Base-by-base conservation (phyloP, 35 echinoderm and acorn worm genomes). In the Apostichopus californicus region DNA sequence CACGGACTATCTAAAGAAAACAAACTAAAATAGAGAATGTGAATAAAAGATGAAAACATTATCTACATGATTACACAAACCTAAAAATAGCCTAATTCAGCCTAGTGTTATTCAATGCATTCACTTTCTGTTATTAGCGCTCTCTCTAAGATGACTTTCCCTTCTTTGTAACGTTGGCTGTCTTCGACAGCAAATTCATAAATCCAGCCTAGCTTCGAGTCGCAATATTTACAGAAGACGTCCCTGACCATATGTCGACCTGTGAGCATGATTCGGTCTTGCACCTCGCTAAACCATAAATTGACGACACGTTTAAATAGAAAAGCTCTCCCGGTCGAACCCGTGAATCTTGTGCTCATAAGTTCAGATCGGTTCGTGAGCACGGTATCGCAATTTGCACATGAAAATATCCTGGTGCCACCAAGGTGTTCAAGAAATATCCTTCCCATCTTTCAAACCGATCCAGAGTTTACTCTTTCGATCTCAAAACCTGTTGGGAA, bases 141-240 rank as follows among this genome's bases (percentile, higher is more conserved):
- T 72, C 97, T 63, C 71, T 98, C 97, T 79, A 98, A 77, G 77
- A 98, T 98, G 26, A 98, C 92, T 87, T 91, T 94, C 6, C 97
- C 97, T 92, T 98, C 97, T 79, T 98, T 98, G 93, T 98, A 98
- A 54, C 97, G 84, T 82, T 98, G 97, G 28, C 79, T 95, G 18
- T 98, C 97, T 65, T 98, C 97, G 6, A 93, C 94, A 46, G 97
- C 97, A 93, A 98, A 98, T 61, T 98, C 97, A 84, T 98, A 98
- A 77, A 98, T 98, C 96, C 97, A 98, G 21, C 97, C 97, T 13
- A 98, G 85, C 71, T 98, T 98, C 14, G 95, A 70, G 56, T 98
- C 95, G 87, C 95, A 98, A 77, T 98, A 94, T 68, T 98, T 98
- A 73, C 97, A 98, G 78, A 95, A 98, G 2, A 98, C 97, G 80